These are phyloP conservation scores for Polylopha cassiicola DNA, from an alignment of 2,888 invertebrate species.

Conservation along the genomic window DNA sequence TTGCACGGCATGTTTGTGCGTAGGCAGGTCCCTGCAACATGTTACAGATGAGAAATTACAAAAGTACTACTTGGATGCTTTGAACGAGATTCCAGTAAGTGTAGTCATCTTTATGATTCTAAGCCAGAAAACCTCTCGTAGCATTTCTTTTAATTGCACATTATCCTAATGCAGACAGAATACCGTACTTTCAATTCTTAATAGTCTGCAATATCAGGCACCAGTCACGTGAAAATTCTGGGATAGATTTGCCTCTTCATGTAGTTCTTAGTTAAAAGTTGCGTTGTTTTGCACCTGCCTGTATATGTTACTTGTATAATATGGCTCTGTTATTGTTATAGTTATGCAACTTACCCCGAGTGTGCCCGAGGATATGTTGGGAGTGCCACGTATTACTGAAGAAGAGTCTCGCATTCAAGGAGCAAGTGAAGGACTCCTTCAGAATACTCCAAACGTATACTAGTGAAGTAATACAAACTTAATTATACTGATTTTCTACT, in stretches of 20 bases:
- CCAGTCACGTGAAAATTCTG: too few relatives aligned
- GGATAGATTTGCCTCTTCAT: too few relatives aligned
- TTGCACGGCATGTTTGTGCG: conserved; percentile 58
- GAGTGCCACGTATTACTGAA: conserved; percentile 50
- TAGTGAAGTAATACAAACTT: conserved; percentile 42
- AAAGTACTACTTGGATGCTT: conserved; percentile 45
- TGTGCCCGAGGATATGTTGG: conserved; percentile 46
- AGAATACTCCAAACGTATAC: conserved; percentile 55
- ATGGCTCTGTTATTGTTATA: conserved; percentile 30
- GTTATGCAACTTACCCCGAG: conserved; percentile 34
- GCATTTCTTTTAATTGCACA: conserved; percentile 1
- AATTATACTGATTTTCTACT: background rate
- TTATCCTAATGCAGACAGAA: too few relatives aligned
- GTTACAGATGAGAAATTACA: conserved; percentile 44
- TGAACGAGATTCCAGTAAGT: conserved; percentile 61
- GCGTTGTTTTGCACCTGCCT: too few relatives aligned
- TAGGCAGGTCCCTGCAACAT: conserved; percentile 42
- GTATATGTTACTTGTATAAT: background rate
- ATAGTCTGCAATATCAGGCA: too few relatives aligned
- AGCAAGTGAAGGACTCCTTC: conserved; percentile 57
- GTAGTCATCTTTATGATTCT: background rate
- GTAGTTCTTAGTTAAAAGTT: too few relatives aligned
- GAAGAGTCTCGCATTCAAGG: conserved; percentile 44
- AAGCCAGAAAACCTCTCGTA: background rate
- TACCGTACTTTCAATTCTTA: too few relatives aligned